Base-by-base conservation (phyloP, 2,888 invertebrate species). In the Amitus sp. region DNA sequence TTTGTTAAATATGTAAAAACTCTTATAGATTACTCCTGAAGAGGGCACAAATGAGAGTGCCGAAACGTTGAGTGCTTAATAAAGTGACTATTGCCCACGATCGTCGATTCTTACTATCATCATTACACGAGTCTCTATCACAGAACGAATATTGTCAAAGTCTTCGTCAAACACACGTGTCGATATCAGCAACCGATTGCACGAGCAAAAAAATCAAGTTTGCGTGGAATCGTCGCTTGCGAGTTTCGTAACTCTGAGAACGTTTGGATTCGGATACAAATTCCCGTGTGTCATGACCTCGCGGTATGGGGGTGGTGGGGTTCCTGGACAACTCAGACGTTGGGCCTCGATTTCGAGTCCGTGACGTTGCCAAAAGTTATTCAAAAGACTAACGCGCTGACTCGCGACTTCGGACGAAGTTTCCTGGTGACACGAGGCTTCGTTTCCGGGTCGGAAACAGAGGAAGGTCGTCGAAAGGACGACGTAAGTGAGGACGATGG, bases 301-400 rank as follows among this genome's bases (percentile, higher is more conserved):
- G 10, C 75, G 72, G 53, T 81, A 81, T 1, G 80, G 74, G 0
- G 81, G 81, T 1, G 81, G 81, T 1, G 81, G 81, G 10, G 80
- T 81, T 13, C 71, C 78, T 1, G 79, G 77, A 53, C 77, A 77
- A 10, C 72, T 65, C 5, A 62, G 67, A 17, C 69, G 60, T 9
- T 62, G 48, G 2, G 66, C 68, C 2, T 59, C 55, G 27, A 37
- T 28, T 2, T 54, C 54, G 1, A 40, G 37, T n/a, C 61, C 62
- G 20, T 60, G 60, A n/a, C 62, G 47, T 12, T 68, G 67, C 68
- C 68, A 72, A 7, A 66, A 42, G 67, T 73, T 66, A 30, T 68
- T 65, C 6, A 80, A 49, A 13, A 79, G 57, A 15, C 75, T 74
- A 5, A 72, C 55, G 40, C 76, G 62, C 50, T 76, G 77, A 2